Percentiles rank a stretch among this genome's conserved stretches.
phyloP scores from a whole-genome alignment of 2,113 vertebrate genomes.

The Ellobius talpinus region DNA sequence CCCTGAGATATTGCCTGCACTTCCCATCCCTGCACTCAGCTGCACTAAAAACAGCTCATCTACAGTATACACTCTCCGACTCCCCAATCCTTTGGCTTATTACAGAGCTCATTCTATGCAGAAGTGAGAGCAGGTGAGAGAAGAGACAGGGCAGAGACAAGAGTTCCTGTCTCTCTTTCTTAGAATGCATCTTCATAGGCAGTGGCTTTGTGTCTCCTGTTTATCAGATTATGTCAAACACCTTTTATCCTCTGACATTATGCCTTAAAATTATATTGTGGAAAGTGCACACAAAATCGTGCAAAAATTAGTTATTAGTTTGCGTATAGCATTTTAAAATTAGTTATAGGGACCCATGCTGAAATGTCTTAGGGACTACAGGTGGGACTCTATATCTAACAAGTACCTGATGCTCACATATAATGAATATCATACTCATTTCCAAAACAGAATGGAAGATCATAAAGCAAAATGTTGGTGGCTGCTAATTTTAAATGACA shows the following conservation, averaged over 20 bases:
- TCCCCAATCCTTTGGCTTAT: background rate
- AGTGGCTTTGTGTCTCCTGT: background rate
- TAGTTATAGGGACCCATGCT: background rate
- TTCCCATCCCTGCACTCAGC: background rate
- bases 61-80: background rate
- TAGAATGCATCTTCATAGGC: background rate
- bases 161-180: background rate
- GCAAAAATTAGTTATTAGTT: background rate
- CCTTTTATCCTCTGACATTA: background rate
- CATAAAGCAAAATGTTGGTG: background rate
- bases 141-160: background rate
- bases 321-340: background rate
- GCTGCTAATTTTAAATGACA: background rate
- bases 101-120: background rate
- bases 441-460: conserved; percentile 3
- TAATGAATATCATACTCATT: background rate
- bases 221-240: background rate
- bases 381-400: background rate
- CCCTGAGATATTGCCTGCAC: background rate
- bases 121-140: background rate
- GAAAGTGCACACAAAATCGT: background rate
- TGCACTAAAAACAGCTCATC: background rate
- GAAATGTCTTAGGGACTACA: background rate
- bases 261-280: background rate
- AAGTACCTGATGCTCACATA: background rate